These are phyloP conservation scores for Temnothorax rugatulus DNA, from an alignment of 2,888 invertebrate species.

Conservation along the genomic window DNA sequence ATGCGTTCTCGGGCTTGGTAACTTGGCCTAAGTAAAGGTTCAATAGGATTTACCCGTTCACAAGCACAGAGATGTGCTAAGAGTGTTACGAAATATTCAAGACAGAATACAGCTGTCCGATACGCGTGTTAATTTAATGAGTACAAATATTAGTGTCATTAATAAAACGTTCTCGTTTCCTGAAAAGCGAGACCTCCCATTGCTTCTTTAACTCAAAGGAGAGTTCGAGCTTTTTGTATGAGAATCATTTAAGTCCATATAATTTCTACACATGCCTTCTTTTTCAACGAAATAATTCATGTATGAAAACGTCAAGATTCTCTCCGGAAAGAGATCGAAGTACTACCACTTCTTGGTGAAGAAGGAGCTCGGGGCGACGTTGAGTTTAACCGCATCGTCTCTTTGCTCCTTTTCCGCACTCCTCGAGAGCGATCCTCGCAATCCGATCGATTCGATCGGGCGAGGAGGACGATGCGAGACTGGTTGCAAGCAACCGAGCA, in stretches of 20 bases:
- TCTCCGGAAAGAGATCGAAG: slow-evolving; percentile 28
- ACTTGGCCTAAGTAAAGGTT: slow-evolving; percentile 8
- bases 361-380: slow-evolving; percentile 17
- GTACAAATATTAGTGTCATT: background rate
- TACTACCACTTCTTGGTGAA: slow-evolving; percentile 5
- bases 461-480: background rate
- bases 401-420: slow-evolving; percentile 24
- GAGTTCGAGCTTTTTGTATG: background rate
- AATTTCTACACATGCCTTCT: background rate
- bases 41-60: background rate
- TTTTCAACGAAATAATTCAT: slow-evolving; percentile 16
- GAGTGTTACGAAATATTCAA: background rate
- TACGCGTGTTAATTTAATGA: background rate
- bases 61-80: background rate
- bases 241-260: background rate
- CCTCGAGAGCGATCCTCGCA: slow-evolving; percentile 21
- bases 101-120: background rate
- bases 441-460: slow-evolving; percentile 49
- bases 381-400: slow-evolving; percentile 46
- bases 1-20: background rate
- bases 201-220: background rate
- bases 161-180: background rate
- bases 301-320: slow-evolving; percentile 45
- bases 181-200: background rate
- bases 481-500: slow-evolving; percentile 37